A percentile compares a stretch with the other conserved stretches of the same genome.
These are phyloP conservation scores for Autographa pulchrina DNA, from an alignment of 2,888 invertebrate genomes.

Conservation along the genomic window DNA sequence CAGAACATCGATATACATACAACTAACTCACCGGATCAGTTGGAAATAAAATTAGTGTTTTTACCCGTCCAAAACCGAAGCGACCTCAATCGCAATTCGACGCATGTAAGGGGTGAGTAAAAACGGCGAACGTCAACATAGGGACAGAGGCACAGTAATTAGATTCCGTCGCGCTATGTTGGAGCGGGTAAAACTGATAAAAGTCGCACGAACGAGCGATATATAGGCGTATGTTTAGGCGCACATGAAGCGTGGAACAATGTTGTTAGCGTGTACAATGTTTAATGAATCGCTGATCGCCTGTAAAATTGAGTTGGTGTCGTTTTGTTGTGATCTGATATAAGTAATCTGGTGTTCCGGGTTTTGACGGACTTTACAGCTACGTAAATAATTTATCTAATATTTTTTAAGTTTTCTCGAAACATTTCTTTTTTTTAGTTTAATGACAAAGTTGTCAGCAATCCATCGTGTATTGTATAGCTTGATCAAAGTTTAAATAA, in stretches of 20 bases:
- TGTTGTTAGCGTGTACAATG: constrained; percentile 5
- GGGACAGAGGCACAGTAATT: constrained; percentile 62
- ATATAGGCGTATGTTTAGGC: constrained; percentile 37
- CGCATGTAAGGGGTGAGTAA: constrained; percentile 58
- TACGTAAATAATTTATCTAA: no score
- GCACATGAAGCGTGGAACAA: background rate
- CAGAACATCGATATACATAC: constrained; percentile 19
- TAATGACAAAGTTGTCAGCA: no score
- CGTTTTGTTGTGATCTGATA: constrained; percentile 1
- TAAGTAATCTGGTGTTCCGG: background rate
- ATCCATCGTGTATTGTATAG: no score
- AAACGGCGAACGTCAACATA: constrained; percentile 58
- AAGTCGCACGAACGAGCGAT: constrained; percentile 38
- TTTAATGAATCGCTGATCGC: constrained; percentile 10
- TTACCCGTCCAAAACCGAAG: constrained; percentile 30
- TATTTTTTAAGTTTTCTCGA: no score
- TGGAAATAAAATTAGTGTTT: constrained; percentile 43
- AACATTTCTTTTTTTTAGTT: no score
- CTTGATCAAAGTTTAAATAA: no score
- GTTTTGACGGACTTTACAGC: background rate
- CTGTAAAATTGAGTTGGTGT: constrained; percentile 7
- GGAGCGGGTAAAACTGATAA: constrained; percentile 54
- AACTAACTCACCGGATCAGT: constrained; percentile 22
- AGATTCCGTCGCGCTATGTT: constrained; percentile 58
- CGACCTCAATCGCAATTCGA: constrained; percentile 58